Base-by-base conservation (phyloP, 2,888 invertebrate genomes). In the Archaeoteleia sp. region DNA sequence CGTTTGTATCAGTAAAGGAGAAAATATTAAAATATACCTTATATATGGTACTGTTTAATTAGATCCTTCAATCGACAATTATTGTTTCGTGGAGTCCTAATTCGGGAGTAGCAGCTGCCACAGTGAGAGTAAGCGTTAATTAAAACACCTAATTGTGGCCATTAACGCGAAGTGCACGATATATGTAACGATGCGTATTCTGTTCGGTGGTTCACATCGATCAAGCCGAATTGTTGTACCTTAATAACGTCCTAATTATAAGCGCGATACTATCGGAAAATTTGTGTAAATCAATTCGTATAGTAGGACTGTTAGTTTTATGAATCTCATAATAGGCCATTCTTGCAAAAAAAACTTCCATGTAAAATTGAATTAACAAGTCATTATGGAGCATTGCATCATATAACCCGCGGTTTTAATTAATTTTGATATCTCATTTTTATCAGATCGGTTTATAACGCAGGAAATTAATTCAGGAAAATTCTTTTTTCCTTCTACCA, bases 91-190 rank as follows among this genome's bases (percentile, higher is more conserved):
- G 66, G 78, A 77, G 82, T 79, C 81, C 82, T 83, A 83, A 84
- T 83, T 83, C 81, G 78, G 80, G 76, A 76, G 76, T 77, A 74
- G 80, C 81, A 80, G 82, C 81, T 78, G 81, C 81, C 74, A 76
- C 76, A 74, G 77, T 73, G 73, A 75, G 77, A 75, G 74, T 76
- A 78, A 74, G 75, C 80, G 80, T 84, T 84, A 84, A 85, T 85
- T 85, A 84, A 84, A 84, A 84, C 80, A 83, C 82, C 81, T 84
- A 84, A 85, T 84, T 83, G 85, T 82, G 81, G 81, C 80, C 81
- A 84, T 85, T 84, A 85, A 83, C 84, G 82, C 78, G 78, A 81
- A 81, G 80, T 74, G 78, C 78, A 74, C 67, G 57, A 65, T 71
- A 71, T 68, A 65, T 66, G 65, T 66, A 63, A 67, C 65, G 61